phyloP scores from a whole-genome alignment of 2,113 vertebrate genomes.

The Promerops cafer region DNA sequence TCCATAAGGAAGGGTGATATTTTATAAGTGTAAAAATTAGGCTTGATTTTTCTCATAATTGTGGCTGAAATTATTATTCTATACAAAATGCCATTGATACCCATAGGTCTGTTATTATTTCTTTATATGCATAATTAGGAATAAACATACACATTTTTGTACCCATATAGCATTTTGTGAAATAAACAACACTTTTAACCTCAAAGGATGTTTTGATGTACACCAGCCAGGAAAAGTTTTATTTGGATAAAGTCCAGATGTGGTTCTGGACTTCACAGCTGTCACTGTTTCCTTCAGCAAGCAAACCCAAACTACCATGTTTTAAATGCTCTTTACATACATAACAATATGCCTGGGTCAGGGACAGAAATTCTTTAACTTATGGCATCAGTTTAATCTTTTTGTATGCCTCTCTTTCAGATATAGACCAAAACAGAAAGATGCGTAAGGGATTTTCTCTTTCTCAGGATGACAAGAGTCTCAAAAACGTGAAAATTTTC shows the following conservation, averaged over 20 bases:
- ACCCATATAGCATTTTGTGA: neutral
- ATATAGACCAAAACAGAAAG: neutral
- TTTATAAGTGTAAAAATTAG: neutral
- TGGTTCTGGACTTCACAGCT: neutral
- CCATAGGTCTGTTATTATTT: neutral
- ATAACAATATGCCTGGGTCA: neutral
- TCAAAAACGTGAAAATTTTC: neutral
- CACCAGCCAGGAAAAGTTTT: neutral
- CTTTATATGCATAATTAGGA: neutral
- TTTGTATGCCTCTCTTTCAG: neutral
- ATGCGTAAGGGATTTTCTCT: neutral
- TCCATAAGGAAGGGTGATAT: neutral
- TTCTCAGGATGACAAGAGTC: neutral
- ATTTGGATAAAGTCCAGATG: neutral
- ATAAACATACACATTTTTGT: neutral
- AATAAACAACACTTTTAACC: neutral
- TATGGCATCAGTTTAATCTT: neutral
- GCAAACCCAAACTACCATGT: neutral
- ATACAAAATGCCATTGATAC: neutral
- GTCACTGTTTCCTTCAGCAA: neutral
- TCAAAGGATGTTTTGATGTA: neutral
- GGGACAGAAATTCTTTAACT: neutral
- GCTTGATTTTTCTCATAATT: neutral
- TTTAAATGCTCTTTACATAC: neutral
- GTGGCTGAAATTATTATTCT: neutral